Evolutionary conservation across 2,113 vertebrate species (phyloP).

Genomic region (Alligator sinensis): DNA sequence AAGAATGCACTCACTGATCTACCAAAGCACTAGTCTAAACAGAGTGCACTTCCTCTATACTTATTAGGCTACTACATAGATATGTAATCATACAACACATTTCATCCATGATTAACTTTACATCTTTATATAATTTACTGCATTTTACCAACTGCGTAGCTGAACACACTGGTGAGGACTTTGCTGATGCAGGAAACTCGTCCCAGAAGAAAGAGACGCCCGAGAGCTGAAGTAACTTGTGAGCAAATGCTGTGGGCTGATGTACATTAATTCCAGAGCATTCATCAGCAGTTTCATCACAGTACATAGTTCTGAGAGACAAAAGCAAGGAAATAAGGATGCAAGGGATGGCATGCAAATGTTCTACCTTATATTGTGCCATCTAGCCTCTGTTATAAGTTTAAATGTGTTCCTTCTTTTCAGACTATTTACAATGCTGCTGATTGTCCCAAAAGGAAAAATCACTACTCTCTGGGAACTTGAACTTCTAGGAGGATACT

Average conservation of each 20-base stretch:
- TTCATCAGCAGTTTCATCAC: conserved; percentile 92
- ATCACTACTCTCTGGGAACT: neutral
- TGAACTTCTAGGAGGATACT: neutral
- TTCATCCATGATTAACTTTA: neutral
- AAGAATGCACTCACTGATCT: neutral
- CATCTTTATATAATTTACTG: neutral
- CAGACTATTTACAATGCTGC: accelerated
- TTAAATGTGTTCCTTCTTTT: neutral
- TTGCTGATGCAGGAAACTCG: conserved; percentile 91
- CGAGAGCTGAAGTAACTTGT: conserved; percentile 92
- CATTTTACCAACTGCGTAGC: conserved; percentile 86
- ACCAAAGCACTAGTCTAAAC: neutral
- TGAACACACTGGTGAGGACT: conserved; percentile 89
- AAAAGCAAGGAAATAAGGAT: conserved; percentile 48
- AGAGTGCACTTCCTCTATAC: neutral
- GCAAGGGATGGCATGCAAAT: neutral
- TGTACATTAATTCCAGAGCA: conserved; percentile 91
- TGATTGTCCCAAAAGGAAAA: neutral
- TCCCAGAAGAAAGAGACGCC: conserved; percentile 94
- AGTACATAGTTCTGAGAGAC: conserved; percentile 89
- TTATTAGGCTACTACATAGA: neutral
- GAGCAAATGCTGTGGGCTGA: conserved; percentile 94
- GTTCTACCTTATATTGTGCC: neutral
- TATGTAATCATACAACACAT: neutral
- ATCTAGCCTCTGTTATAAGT: neutral